Conservation (phyloP, 2,888 invertebrate species). For the Drosophila yooni region DNA sequence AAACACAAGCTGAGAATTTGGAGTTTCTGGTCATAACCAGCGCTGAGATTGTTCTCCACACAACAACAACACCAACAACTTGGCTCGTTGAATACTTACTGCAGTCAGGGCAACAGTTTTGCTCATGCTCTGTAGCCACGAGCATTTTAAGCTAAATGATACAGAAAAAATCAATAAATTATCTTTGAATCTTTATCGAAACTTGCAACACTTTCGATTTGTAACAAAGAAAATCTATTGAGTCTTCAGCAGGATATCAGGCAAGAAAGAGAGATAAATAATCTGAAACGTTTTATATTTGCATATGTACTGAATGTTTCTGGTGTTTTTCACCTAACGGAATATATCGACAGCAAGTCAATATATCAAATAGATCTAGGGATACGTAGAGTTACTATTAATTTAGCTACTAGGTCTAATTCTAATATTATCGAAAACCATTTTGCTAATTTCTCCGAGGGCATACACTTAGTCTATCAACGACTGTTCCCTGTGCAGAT, state of each 20-base stretch:
- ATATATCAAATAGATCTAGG: not conserved
- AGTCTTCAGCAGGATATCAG: not conserved
- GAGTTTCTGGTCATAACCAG: slow-evolving; percentile 28
- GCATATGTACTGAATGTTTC: not conserved
- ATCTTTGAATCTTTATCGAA: not conserved
- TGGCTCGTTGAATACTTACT: slow-evolving; percentile 6
- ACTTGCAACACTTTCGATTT: not conserved
- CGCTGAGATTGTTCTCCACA: slow-evolving; percentile 40
- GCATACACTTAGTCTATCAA: slow-evolving; percentile 9
- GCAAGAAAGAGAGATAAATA: not conserved
- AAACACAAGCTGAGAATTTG: slow-evolving; percentile 7
- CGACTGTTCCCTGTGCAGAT: slow-evolving; percentile 1
- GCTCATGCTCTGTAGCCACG: not conserved
- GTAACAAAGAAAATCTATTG: not conserved
- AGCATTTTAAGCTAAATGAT: not conserved
- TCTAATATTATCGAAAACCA: not conserved
- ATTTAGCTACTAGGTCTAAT: not conserved
- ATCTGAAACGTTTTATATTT: not conserved
- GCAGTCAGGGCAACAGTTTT: slow-evolving; percentile 1
- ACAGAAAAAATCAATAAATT: slow-evolving; percentile 3
- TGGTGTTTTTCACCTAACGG: not conserved
- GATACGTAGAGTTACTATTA: not conserved
- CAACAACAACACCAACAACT: slow-evolving; percentile 14
- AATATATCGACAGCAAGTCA: not conserved
- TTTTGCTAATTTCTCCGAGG: not conserved